These are phyloP conservation scores for Lutjanus erythropterus DNA, from an alignment of 2,113 vertebrate genomes.

Conservation along the genomic window DNA sequence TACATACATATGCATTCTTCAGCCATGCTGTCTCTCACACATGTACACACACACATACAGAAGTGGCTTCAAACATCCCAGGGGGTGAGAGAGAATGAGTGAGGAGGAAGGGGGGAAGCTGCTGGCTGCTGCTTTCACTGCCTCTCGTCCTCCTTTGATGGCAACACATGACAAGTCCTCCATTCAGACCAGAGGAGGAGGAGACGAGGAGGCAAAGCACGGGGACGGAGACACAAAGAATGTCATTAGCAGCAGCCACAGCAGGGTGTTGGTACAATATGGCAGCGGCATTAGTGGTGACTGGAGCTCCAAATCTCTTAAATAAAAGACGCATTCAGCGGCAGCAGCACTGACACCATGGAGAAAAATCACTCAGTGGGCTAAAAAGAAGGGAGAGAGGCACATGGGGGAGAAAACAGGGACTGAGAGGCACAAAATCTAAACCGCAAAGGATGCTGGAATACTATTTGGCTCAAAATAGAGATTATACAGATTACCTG, in stretches of 20 bases:
- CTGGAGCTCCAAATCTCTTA: conserved; percentile 66
- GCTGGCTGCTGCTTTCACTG: conserved; percentile 56
- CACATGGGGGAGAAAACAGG: not conserved
- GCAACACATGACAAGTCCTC: conserved; percentile 69
- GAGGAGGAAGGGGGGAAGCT: conserved; percentile 21
- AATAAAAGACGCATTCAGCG: conserved; percentile 75
- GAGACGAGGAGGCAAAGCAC: conserved; percentile 55
- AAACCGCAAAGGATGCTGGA: conserved; percentile 20
- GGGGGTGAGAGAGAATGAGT: conserved; percentile 33
- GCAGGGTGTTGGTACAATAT: conserved; percentile 74
- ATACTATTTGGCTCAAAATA: conserved; percentile 30
- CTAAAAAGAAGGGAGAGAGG: conserved; percentile 28
- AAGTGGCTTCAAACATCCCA: conserved; percentile 47
- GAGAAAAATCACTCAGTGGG: conserved; percentile 41
- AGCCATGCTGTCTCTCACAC: conserved; percentile 15
- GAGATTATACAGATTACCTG: conserved; percentile 57
- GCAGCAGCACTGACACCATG: conserved; percentile 53
- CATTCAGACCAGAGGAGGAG: conserved; percentile 66
- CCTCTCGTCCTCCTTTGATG: conserved; percentile 55
- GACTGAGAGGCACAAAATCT: not conserved
- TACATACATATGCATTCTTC: conserved; percentile 23
- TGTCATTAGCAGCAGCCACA: conserved; percentile 73
- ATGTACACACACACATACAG: not conserved
- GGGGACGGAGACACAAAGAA: conserved; percentile 72
- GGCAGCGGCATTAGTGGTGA: conserved; percentile 71